Conservation (phyloP, 2,113 vertebrate species). For the Cavia aperea region DNA sequence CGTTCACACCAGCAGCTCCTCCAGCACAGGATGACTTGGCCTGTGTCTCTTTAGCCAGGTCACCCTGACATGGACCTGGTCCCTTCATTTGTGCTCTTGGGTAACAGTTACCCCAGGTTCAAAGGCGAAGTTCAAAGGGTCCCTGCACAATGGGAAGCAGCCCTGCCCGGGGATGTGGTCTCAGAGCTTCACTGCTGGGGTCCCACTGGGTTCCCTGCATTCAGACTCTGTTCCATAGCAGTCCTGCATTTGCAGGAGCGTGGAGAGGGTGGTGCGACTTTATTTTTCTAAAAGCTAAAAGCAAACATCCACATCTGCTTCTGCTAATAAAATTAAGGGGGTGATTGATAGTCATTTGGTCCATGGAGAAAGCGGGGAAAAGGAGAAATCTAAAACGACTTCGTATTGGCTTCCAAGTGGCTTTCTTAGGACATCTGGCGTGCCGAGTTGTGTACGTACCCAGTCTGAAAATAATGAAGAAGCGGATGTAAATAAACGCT, state of each 20-base stretch:
- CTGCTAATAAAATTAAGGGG: neutral
- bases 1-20: neutral
- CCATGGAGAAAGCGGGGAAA: neutral
- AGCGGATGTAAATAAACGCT: neutral
- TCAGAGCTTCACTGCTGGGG: neutral
- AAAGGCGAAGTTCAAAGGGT: neutral
- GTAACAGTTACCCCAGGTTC: neutral
- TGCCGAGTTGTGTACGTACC: neutral
- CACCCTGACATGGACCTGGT: accelerated
- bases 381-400: neutral
- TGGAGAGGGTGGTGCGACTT: neutral
- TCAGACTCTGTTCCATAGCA: neutral
- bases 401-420: neutral
- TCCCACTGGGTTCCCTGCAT: accelerated
- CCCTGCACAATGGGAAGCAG: accelerated
- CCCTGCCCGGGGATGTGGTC: accelerated
- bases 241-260: neutral
- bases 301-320: neutral
- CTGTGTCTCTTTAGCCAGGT: no score
- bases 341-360: neutral
- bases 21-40: neutral
- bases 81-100: neutral
- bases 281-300: neutral
- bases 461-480: neutral
- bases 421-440: neutral